A percentile compares a stretch with the other conserved stretches of the same genome.
phyloP scores from a whole-genome alignment of 2,113 vertebrate genomes.

The Ageneiosus marmoratus region DNA sequence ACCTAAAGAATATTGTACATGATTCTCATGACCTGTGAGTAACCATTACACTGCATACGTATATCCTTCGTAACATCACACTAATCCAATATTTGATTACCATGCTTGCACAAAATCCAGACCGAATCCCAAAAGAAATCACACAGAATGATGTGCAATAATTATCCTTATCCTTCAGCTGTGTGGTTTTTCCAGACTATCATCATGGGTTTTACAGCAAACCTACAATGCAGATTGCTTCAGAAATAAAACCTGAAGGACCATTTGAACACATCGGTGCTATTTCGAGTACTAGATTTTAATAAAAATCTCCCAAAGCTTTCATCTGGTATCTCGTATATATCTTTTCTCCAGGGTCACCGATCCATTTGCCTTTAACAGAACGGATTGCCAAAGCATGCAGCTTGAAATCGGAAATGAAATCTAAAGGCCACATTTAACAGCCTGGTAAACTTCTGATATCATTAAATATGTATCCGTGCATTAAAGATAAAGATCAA shows the following conservation, averaged over 20 bases:
- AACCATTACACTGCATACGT: not conserved
- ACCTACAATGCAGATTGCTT: not conserved
- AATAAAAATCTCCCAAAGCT: too few relatives aligned
- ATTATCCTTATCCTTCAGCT: not conserved
- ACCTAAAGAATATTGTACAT: not conserved
- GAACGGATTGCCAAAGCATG: too few relatives aligned
- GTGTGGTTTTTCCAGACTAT: not conserved
- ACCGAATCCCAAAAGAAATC: too few relatives aligned
- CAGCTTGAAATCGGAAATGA: too few relatives aligned
- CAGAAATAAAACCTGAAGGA: not conserved
- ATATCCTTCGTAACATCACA: not conserved
- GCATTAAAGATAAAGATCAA: not conserved
- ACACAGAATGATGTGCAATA: too few relatives aligned
- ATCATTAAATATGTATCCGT: not conserved
- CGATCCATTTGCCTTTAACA: too few relatives aligned
- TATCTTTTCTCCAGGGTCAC: too few relatives aligned
- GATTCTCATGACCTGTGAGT: not conserved
- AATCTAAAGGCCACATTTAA: too few relatives aligned
- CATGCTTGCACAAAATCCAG: not conserved
- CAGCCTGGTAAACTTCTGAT: too few relatives aligned
- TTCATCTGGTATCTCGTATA: too few relatives aligned
- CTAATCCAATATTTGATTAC: constrained; percentile 6
- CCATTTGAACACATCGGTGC: not conserved
- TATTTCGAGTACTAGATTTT: not conserved
- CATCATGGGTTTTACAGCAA: not conserved